phyloP scores from a whole-genome alignment of 2,888 invertebrate genomes.

The Chloromyia formosa region DNA sequence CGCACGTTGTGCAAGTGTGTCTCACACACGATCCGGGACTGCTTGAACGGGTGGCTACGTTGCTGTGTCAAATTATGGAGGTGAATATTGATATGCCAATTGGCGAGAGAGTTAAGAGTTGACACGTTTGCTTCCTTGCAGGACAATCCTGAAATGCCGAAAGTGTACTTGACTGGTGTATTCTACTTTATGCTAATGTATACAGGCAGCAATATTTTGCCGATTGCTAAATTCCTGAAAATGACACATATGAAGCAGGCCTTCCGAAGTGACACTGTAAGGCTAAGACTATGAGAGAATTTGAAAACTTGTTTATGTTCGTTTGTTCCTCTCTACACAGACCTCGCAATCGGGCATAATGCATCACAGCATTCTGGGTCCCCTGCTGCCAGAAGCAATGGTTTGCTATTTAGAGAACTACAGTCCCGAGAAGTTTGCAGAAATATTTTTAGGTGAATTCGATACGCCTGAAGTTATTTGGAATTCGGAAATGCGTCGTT shows the following conservation, averaged over 20 bases:
- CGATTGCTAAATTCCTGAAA: slow-evolving; percentile 92
- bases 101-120: neutral
- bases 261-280: slow-evolving; percentile 89
- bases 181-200: slow-evolving; percentile 99
- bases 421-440: slow-evolving; percentile 97
- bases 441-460: slow-evolving; percentile 97
- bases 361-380: slow-evolving; percentile 91
- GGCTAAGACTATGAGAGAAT: slow-evolving; percentile 52
- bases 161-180: slow-evolving; percentile 92
- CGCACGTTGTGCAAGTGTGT: slow-evolving; percentile 93
- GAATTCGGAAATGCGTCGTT: slow-evolving; percentile 95
- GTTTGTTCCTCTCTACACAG: slow-evolving; percentile 53
- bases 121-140: slow-evolving; percentile 46
- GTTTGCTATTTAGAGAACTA: slow-evolving; percentile 98
- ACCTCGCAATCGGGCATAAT: slow-evolving; percentile 79
- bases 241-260: slow-evolving; percentile 96
- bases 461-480: slow-evolving; percentile 99
- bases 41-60: slow-evolving; percentile 93
- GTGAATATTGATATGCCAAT: slow-evolving; percentile 36
- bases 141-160: slow-evolving; percentile 95
- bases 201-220: slow-evolving; percentile 96
- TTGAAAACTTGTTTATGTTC: neutral
- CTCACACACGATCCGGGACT: slow-evolving; percentile 97
- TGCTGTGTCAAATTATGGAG: slow-evolving; percentile 88
- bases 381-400: slow-evolving; percentile 97